Base-by-base conservation (phyloP, 92 coral and sea anemone species). In the Meandrina meandrites region DNA sequence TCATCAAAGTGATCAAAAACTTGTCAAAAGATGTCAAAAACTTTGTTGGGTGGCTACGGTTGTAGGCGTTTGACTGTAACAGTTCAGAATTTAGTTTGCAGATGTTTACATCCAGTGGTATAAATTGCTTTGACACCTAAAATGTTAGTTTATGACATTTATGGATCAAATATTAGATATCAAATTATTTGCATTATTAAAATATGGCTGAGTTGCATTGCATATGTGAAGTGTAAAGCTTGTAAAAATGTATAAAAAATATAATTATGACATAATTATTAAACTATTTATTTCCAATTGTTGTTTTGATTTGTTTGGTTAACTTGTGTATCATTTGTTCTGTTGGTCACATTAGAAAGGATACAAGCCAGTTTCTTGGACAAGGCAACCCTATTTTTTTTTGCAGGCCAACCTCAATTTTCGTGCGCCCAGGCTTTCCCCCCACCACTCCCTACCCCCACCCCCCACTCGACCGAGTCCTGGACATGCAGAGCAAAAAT, bases 241-340 rank as follows among this genome's bases (percentile, higher is more conserved):
- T 67, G 75, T 68, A 47, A 82, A 82, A 47, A 82, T n/a, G 24
- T 24, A 28, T 27, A 17, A 51, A 60, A 82, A 81, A 7, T 32
- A 68, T 45, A 70, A 50, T 32, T 51, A 50, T 67, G 53, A 67
- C 57, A 62, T 28, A 82, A 58, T 60, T 24, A 60, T 67, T 82
- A 82, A 82, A 82, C 79, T 82, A 82, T 82, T 82, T 82, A 82
- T 82, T 82, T 82, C 64, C 77, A 10, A 47, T 14, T 1, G 14
- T 40, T 17, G 32, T 2, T 17, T 6, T 6, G 76, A 9, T 36
- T 34, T 34, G 21, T 71, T 34, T 71, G 69, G n/a, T n/a, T n/a
- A n/a, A n/a, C n/a, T n/a, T n/a, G n/a, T n/a, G n/a, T n/a, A n/a
- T n/a, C n/a, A n/a, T n/a, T n/a, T n/a, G n/a, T n/a, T n/a, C n/a